phyloP scores from a whole-genome alignment of 2,797 vertebrate species.

The Picus viridis region DNA sequence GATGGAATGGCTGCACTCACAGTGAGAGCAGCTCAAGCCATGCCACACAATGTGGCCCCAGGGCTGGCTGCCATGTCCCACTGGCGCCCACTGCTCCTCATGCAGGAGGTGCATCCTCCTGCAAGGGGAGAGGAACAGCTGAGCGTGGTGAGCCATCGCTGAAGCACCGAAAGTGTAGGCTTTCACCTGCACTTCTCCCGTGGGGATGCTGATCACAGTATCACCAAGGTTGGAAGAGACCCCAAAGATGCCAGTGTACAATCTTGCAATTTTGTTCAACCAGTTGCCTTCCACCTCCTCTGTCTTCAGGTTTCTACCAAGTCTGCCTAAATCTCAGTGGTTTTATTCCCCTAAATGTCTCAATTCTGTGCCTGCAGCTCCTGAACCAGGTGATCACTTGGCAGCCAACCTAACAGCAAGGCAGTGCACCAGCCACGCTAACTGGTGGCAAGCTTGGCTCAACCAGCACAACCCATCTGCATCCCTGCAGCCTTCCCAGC shows the following conservation, averaged over 20 bases:
- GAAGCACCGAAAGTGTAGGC: not conserved
- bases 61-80: rapidly evolving
- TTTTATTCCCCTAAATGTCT: not conserved
- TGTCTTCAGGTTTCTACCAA: not conserved
- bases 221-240: too few species aligned
- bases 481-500: not conserved
- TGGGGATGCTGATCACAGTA: not conserved
- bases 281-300: not conserved
- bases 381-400: not conserved
- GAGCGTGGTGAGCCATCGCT: not conserved
- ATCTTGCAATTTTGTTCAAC: not conserved
- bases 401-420: not conserved
- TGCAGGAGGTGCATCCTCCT: rapidly evolving
- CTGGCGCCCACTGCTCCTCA: rapidly evolving
- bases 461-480: rapidly evolving
- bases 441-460: rapidly evolving
- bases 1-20: not conserved
- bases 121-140: rapidly evolving
- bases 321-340: not conserved
- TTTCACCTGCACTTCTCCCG: not conserved
- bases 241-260: not conserved
- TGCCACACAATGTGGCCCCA: rapidly evolving
- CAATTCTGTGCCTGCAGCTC: rapidly evolving
- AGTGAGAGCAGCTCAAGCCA: not conserved
- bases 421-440: not conserved